These are phyloP conservation scores for Augochlorella aurata DNA, from an alignment of 2,888 invertebrate genomes.

Conservation along the genomic window DNA sequence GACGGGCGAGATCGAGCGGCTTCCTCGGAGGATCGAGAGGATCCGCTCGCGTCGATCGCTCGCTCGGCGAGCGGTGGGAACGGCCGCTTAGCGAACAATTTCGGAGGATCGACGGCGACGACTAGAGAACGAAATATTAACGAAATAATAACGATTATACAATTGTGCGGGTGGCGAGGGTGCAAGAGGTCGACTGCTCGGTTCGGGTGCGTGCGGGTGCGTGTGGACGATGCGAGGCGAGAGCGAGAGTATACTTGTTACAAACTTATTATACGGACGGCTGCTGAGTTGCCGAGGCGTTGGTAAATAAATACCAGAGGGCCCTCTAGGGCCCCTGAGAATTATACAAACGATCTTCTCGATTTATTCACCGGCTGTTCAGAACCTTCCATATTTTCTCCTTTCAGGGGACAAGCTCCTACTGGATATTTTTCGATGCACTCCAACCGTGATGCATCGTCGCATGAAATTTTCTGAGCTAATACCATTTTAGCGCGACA, in stretches of 20 bases:
- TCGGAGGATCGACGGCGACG: conserved; percentile 16
- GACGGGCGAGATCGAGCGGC: conserved; percentile 39
- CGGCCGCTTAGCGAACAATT: conserved; percentile 15
- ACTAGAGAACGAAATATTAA: conserved; percentile 35
- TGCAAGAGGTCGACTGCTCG: conserved; percentile 36
- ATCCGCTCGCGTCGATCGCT: conserved; percentile 13
- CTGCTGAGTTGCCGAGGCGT: conserved; percentile 69
- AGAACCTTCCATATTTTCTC: not conserved
- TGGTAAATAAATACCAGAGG: conserved; percentile 71
- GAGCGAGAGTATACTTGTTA: conserved; percentile 67
- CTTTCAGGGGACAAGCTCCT: no score
- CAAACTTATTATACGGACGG: conserved; percentile 72
- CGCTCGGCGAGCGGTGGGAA: not conserved
- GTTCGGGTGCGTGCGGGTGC: conserved; percentile 52
- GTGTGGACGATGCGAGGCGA: conserved; percentile 44
- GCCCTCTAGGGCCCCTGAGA: conserved; percentile 53
- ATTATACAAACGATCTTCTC: conserved; percentile 47
- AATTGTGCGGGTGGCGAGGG: conserved; percentile 22
- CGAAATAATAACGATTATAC: conserved; percentile 23
- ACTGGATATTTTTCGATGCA: no score
- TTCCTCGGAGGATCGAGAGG: not conserved
- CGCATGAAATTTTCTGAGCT: no score
- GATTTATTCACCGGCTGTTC: not conserved
- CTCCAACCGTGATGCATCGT: no score
- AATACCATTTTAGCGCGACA: no score